Evolutionary conservation across 2,888 invertebrate genomes (phyloP).

Genomic region (Carabus problematicus): DNA sequence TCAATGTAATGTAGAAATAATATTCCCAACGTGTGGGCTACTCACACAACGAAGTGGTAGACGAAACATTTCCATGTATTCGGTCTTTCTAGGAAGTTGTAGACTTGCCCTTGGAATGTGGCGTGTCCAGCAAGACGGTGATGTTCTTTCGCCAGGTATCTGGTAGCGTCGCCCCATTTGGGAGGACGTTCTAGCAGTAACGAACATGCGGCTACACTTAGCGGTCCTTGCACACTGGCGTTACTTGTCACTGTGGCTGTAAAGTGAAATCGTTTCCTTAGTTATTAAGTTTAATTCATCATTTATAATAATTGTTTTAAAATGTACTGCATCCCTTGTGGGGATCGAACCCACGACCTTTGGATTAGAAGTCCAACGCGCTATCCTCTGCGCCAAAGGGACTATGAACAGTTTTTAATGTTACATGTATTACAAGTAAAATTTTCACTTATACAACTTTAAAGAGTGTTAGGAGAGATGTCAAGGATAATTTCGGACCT

Average conservation of each 20-base stretch:
- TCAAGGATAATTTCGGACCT: too few species aligned
- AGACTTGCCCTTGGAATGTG: constrained; percentile 79
- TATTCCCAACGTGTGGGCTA: constrained; percentile 50
- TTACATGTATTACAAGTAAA: too few species aligned
- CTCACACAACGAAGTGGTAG: constrained; percentile 83
- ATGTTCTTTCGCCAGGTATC: constrained; percentile 69
- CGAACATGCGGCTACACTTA: constrained; percentile 53
- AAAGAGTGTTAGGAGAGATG: too few species aligned
- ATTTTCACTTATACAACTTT: too few species aligned
- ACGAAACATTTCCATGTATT: constrained; percentile 85
- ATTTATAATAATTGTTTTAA: constrained; percentile 10
- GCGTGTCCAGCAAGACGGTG: constrained; percentile 67
- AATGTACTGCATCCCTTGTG: constrained; percentile 71
- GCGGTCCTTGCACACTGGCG: constrained; percentile 1
- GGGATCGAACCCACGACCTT: constrained; percentile 89
- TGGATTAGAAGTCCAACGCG: constrained; percentile 91
- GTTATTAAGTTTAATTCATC: neutral
- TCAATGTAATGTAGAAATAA: too few species aligned
- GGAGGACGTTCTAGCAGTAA: constrained; percentile 59
- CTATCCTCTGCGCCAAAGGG: constrained; percentile 89
- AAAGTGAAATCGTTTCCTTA: neutral
- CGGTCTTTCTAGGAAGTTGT: constrained; percentile 84
- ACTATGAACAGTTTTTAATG: constrained; percentile 55
- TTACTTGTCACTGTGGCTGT: constrained; percentile 8
- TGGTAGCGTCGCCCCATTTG: constrained; percentile 65